These are phyloP conservation scores for Lamprologus lemairii DNA, from an alignment of 2,113 vertebrate species.

Conservation along the genomic window DNA sequence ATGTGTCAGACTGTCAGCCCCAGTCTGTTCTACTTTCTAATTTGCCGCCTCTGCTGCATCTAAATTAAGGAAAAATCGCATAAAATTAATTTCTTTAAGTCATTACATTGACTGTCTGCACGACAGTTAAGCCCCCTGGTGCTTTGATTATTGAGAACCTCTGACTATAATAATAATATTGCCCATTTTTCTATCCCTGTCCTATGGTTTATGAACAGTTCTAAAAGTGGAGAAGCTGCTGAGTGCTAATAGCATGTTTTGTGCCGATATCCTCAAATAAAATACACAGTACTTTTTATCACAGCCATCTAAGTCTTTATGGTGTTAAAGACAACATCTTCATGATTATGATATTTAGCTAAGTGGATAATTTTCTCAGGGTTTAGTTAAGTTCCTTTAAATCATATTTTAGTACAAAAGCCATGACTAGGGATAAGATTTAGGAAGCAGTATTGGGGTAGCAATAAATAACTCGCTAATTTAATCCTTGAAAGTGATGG, in stretches of 20 bases:
- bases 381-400: background rate
- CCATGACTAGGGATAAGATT: background rate
- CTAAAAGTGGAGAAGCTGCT: background rate
- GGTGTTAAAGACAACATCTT: background rate
- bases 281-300: background rate
- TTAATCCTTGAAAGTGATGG: background rate
- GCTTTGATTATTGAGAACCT: background rate
- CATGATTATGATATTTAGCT: background rate
- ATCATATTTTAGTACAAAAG: background rate
- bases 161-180: background rate
- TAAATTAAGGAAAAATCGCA: background rate
- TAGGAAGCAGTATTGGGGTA: background rate
- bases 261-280: background rate
- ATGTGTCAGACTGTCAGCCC: background rate
- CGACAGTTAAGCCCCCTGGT: background rate
- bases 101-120: background rate
- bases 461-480: background rate
- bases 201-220: background rate
- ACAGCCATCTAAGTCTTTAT: background rate
- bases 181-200: rapidly evolving
- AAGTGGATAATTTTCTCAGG: background rate
- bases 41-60: background rate
- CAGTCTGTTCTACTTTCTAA: background rate
- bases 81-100: background rate
- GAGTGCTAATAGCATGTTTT: background rate